These are phyloP conservation scores for Capreolus pygargus DNA, from an alignment of 2,113 vertebrate genomes.

Conservation along the genomic window DNA sequence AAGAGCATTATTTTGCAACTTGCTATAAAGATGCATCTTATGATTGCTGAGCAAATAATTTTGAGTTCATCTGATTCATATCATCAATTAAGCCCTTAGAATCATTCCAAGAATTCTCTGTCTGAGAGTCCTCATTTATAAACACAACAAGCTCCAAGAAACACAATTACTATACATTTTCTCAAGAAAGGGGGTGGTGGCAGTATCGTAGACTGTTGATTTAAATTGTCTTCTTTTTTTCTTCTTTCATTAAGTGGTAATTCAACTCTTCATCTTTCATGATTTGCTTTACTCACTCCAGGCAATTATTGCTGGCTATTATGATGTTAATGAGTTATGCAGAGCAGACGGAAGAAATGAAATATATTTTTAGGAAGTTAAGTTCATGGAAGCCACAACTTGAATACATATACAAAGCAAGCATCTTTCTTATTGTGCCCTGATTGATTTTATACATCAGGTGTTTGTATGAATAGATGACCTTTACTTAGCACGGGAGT, in stretches of 20 bases:
- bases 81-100: constrained; percentile 54
- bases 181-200: constrained; percentile 62
- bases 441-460: constrained; percentile 84
- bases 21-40: constrained; percentile 23
- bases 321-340: constrained; percentile 86
- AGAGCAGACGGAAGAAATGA: constrained; percentile 77
- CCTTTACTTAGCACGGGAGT: constrained; percentile 76
- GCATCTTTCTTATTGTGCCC: constrained; percentile 79
- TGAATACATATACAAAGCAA: constrained; percentile 78
- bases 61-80: constrained; percentile 44
- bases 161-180: constrained; percentile 74
- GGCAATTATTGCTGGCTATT: constrained; percentile 83
- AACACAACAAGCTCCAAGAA: constrained; percentile 62
- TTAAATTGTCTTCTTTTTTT: constrained; percentile 77
- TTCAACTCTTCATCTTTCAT: constrained; percentile 83
- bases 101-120: constrained; percentile 59
- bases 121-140: constrained; percentile 68
- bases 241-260: constrained; percentile 84
- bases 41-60: constrained; percentile 63
- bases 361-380: constrained; percentile 81
- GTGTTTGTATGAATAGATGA: constrained; percentile 83
- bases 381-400: constrained; percentile 81
- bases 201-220: constrained; percentile 71
- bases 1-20: constrained; percentile 41
- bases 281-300: constrained; percentile 84